Evolutionary conservation across 2,797 vertebrate genomes (phyloP), one percentile per base, ranked within the genome.

Genomic region (Ceryle rudis): DNA sequence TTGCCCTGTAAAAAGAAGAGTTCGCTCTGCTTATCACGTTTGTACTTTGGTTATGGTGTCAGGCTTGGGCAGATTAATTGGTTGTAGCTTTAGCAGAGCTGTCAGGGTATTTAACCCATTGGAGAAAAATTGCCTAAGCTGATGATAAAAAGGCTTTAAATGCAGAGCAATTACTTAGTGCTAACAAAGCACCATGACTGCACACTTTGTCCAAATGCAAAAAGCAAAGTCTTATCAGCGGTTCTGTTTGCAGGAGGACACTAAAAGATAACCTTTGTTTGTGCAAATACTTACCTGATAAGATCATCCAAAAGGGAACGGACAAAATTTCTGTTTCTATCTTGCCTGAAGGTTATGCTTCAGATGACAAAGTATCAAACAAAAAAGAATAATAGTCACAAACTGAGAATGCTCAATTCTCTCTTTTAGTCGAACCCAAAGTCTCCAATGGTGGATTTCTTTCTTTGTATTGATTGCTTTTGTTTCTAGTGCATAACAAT

Each of bases 181-280:
- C 93, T 97, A 91, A 95, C 97, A 98, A 95, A 97, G 92, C 72
- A 92, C 93, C 92, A 92, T 96, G 93, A 90, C 95, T 97, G 93
- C 83, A 90, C 81, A 80, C 92, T 93, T 97, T 89, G 64, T 93
- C 92, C 54, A 93, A 88, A 95, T 88, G 88, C 86, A 95, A 93
- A 95, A 95, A 74, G 91, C 67, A 21, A 79, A 89, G 78, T 87
- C 84, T 95, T 95, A 94, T 96, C 97, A 51, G 61, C 60, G 81
- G 87, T 75, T 86, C 89, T 96, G 67, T 97, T 98, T 96, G 89
- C 89, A 83, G 78, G 80, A 81, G 82, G 81, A 94, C 75, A 84
- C 71, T 90, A 81, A 92, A 82, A 87, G 94, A 97, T 97, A 95
- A 95, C 95, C 95, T 95, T 93, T 96, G 84, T 96, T 97, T 97